Evolutionary conservation across 1,140 invertebrate genomes (phyloP), one percentile per base, ranked within the genome.

Genomic region (Drosophila gunungcola): DNA sequence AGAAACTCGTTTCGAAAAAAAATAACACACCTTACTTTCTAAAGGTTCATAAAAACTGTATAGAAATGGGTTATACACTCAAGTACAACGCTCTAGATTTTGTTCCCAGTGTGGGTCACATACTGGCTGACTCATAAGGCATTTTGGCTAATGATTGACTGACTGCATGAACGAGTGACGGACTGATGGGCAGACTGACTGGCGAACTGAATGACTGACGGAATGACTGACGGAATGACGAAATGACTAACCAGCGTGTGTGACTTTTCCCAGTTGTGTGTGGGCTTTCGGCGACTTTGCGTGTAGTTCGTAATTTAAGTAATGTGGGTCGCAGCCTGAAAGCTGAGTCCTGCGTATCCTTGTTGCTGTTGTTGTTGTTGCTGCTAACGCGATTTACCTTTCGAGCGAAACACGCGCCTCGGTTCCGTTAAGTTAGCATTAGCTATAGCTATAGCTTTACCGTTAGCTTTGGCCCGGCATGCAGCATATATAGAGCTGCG

Each of bases 251-350:
- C 62, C 79, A 81, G 72, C 63, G 73, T 74, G 62, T 78, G 79
- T 62, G 79, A 64, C 70, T 83, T 77, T 83, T 70, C 64, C 67
- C 57, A 82, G 62, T 73, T 78, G 34, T 56, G 46, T 55, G 39
- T 69, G 46, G 65, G 43, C 43, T 70, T 62, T 46, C 56, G 67
- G 32, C 64, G 81, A 76, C 68, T 76, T 89, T 90, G 86, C 86
- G 86, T 90, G 86, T 82, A 90, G 82, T 73, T 85, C 54, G 73
- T 78, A 90, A 90, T 80, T 90, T 90, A 90, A 83, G 81, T 75
- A 77, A 90, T 81, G 65, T 90, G 85, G 84, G 85, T 89, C 85
- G 78, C 70, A 55, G 57, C 62, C 73, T 78, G 80, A 41, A 61
- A 62, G 46, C 73, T 60, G 62, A 56, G 53, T 62, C 60, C 72